Evolutionary conservation across 2,113 vertebrate genomes (phyloP).

Genomic region (Oryzias curvinotus): DNA sequence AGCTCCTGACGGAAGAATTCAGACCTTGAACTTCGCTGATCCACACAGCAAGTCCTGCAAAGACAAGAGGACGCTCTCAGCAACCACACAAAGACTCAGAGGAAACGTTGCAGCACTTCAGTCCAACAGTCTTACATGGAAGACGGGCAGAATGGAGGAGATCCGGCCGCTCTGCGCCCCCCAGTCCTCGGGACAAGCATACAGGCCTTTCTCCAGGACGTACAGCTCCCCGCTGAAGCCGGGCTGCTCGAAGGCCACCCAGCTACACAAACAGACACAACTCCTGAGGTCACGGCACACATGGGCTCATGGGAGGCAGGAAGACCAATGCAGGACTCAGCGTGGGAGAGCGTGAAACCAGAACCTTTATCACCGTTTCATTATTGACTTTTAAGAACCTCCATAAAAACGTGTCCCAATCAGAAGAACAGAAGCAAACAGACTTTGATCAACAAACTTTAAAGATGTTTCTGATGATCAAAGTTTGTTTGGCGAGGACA

Average conservation of each 20-base stretch:
- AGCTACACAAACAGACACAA: constrained; percentile 72
- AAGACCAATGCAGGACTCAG: no score
- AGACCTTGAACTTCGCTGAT: constrained; percentile 71
- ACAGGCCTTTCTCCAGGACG: constrained; percentile 89
- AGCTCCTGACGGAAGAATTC: not conserved
- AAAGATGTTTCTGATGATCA: no score
- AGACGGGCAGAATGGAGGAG: constrained; percentile 88
- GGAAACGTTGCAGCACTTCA: not conserved
- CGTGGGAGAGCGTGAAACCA: no score
- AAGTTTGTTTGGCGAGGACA: not conserved
- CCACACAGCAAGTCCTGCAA: constrained; percentile 62
- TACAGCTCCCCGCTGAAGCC: constrained; percentile 91
- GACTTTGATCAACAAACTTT: no score
- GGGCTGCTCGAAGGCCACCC: constrained; percentile 92
- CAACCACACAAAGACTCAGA: not conserved
- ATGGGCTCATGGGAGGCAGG: no score
- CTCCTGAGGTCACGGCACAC: not conserved
- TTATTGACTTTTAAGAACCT: no score
- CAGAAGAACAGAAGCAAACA: no score
- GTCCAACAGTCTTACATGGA: constrained; percentile 79
- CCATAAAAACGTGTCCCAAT: no score
- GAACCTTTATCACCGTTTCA: no score
- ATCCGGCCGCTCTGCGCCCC: constrained; percentile 83
- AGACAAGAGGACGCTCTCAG: constrained; percentile 3
- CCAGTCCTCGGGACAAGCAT: constrained; percentile 87